phyloP scores from a whole-genome alignment of 2,888 invertebrate genomes.

The Chrysotoxum bicinctum region DNA sequence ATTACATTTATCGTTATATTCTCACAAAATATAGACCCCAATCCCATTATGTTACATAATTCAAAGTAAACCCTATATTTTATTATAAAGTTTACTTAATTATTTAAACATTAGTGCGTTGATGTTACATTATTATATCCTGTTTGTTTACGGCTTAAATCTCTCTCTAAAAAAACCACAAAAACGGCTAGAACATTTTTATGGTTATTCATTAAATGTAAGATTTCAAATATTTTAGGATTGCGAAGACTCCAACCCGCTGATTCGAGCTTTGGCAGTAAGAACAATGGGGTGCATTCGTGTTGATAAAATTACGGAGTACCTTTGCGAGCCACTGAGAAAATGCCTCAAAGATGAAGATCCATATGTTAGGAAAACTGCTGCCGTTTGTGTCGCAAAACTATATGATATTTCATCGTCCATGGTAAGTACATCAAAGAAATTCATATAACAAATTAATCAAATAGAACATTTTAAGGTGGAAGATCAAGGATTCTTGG shows the following conservation, averaged over 20 bases:
- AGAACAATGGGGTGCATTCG: constrained; percentile 99
- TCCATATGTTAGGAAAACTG: constrained; percentile 98
- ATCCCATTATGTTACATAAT: constrained; percentile 21
- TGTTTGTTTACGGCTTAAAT: constrained; percentile 59
- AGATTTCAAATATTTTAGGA: constrained; percentile 85
- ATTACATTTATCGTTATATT: constrained; percentile 4
- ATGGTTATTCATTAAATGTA: constrained; percentile 4
- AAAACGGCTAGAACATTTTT: background rate
- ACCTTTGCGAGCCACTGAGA: constrained; percentile 97
- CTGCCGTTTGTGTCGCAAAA: constrained; percentile 99
- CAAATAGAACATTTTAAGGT: constrained; percentile 73
- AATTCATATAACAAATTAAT: background rate
- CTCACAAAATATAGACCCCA: constrained; percentile 21
- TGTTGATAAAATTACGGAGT: constrained; percentile 99
- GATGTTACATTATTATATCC: constrained; percentile 46
- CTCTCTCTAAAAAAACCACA: constrained; percentile 1
- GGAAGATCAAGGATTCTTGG: constrained; percentile 93
- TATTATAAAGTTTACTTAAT: constrained; percentile 29
- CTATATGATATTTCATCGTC: constrained; percentile 96
- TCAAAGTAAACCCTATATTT: constrained; percentile 32
- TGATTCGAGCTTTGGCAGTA: constrained; percentile 98
- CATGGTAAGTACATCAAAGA: constrained; percentile 82
- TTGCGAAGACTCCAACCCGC: constrained; percentile 99
- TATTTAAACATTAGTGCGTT: constrained; percentile 49
- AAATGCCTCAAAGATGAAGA: constrained; percentile 98